Percentiles rank a stretch among this genome's conserved stretches.
phyloP scores from a whole-genome alignment of 2,797 vertebrate species.

The Danio tinwini region DNA sequence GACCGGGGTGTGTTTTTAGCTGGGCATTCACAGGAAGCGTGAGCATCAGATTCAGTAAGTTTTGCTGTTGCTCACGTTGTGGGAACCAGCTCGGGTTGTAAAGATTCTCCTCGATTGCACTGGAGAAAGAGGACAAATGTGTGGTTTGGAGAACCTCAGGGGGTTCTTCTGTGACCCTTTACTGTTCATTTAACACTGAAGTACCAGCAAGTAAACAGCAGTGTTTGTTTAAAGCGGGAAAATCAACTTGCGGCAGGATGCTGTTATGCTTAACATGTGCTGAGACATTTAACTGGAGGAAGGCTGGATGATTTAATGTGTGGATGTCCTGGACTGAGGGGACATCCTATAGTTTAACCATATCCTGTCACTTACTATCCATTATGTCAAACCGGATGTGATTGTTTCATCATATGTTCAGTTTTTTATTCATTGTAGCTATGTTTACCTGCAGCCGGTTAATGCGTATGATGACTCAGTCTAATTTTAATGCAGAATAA shows the following conservation, averaged over 20 bases:
- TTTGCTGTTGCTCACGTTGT: constrained; percentile 58
- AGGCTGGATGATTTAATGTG: constrained; percentile 5
- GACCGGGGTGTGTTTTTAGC: constrained; percentile 52
- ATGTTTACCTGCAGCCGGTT: neutral
- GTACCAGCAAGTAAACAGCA: constrained; percentile 55
- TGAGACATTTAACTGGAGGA: constrained; percentile 29
- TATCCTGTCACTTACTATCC: constrained; percentile 5
- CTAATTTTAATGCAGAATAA: neutral
- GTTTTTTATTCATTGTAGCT: neutral
- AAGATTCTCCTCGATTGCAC: constrained; percentile 43
- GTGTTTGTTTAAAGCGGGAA: constrained; percentile 35
- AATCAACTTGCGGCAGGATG: constrained; percentile 24
- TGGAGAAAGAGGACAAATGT: constrained; percentile 33
- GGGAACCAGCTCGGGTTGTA: constrained; percentile 51
- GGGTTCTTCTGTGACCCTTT: constrained; percentile 52
- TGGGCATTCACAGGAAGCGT: constrained; percentile 44
- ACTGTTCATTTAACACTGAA: constrained; percentile 68
- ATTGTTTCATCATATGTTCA: constrained; percentile 13
- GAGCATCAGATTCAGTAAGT: constrained; percentile 44
- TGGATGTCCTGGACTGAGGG: constrained; percentile 28
- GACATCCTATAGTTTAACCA: constrained; percentile 23
- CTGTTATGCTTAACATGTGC: constrained; percentile 18
- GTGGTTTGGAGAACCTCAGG: constrained; percentile 30
- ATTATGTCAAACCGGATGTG: neutral
- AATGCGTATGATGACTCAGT: neutral